These are phyloP conservation scores for Lates calcarifer DNA, from an alignment of 2,113 vertebrate genomes.

Conservation along the genomic window DNA sequence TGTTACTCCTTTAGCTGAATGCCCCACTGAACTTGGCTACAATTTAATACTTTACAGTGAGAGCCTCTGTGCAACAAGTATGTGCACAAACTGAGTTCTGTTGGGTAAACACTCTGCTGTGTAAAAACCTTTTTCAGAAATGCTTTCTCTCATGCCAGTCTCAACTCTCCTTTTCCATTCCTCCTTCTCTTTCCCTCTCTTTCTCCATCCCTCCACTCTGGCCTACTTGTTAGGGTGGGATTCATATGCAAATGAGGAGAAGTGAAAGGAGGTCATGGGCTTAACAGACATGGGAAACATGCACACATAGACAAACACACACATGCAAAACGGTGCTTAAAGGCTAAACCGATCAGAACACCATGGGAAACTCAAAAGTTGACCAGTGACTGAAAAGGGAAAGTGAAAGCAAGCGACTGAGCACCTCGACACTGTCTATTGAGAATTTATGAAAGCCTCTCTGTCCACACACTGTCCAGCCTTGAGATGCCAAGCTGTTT, in stretches of 20 bases:
- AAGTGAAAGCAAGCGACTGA: constrained; percentile 53
- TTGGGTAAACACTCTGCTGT: constrained; percentile 36
- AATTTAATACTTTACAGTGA: constrained; percentile 17
- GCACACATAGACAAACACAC: constrained; percentile 51
- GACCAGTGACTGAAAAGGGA: constrained; percentile 39
- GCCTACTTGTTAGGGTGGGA: constrained; percentile 53
- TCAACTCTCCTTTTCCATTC: constrained; percentile 16
- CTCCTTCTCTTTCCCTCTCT: constrained; percentile 9
- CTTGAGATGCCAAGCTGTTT: constrained; percentile 83
- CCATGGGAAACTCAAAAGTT: constrained; percentile 66
- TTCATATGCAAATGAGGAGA: constrained; percentile 79
- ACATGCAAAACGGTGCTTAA: constrained; percentile 50
- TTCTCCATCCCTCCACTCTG: constrained; percentile 38
- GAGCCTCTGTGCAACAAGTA: constrained; percentile 1
- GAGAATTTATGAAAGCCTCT: constrained; percentile 85
- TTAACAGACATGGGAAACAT: constrained; percentile 68
- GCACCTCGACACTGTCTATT: constrained; percentile 72
- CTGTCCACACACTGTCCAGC: constrained; percentile 78
- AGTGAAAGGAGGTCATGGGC: constrained; percentile 72
- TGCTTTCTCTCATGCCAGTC: constrained; percentile 30
- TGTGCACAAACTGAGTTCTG: background rate
- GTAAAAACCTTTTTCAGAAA: constrained; percentile 32
- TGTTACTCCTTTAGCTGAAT: constrained; percentile 23
- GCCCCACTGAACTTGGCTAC: constrained; percentile 15
- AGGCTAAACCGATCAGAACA: constrained; percentile 58